Base-by-base conservation (phyloP, 2,113 vertebrate species). In the Rissa tridactyla region DNA sequence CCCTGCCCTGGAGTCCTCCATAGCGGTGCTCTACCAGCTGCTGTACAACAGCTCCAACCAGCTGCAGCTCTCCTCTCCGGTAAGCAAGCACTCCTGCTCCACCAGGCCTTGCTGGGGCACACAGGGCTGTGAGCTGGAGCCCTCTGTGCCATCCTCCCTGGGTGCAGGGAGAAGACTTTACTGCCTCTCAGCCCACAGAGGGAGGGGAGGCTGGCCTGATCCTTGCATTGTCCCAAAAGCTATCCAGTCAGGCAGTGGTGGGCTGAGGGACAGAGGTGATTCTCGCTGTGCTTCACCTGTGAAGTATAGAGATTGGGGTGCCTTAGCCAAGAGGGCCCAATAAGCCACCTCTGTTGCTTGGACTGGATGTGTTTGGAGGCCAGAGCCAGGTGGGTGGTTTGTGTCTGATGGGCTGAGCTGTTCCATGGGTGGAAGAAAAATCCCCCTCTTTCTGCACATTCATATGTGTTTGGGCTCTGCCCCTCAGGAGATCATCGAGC, bases 11-110 rank as follows among this genome's bases (percentile, higher is more conserved):
- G 96, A 97, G 82, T 79, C 94, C 16, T 90, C 89, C 30, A 55
- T 19, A 21, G 42, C 88, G 38, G 8, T 4, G 23, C 61, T 96
- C 15, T 85, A 96, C 20, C 10, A 0, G 54, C 38, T 27, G 3
- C 65, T 97, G 69, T 93, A 96, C 23, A 34, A 79, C 57, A 86
- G 85, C 68, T 94, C 85, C 85, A 95, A 93, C 30, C 72, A 95
- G 80, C 85, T 95, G 68, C 92, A 96, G 92, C 72, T 97, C 46
- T 90, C 76, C 64, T 52, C 38, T 2, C 84, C 16, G 54, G 97
- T 96, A 94, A 86, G 92, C 15, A 61, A 85, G 40, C 15, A 6
- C 13, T 42, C 29, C 12, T 65, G 40, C 29, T 88, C 19, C 13
- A 16, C 18, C 5, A 29, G 64, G 62, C 58, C 27, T 38, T 47